Conservation (phyloP, 2,888 invertebrate genomes). For the Cryptocephalus primarius region DNA sequence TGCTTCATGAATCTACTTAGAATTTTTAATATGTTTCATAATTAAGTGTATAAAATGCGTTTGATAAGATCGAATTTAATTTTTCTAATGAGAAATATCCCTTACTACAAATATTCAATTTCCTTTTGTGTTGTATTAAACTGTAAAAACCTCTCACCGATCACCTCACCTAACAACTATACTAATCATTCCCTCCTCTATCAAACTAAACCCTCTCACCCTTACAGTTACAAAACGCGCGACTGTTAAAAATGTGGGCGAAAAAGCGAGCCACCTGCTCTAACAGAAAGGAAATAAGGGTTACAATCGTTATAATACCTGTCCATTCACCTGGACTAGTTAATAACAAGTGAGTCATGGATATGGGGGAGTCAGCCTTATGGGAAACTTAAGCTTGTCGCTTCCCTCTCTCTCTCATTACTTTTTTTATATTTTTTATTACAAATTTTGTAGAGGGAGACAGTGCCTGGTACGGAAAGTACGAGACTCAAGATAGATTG, state of each 20-base stretch:
- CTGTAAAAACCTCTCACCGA: too few species aligned
- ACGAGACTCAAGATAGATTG: neutral
- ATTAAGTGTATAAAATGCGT: too few species aligned
- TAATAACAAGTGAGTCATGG: slow-evolving; percentile 25
- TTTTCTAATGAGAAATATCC: too few species aligned
- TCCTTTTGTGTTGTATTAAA: too few species aligned
- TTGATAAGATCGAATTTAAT: too few species aligned
- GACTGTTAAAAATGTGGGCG: slow-evolving; percentile 8
- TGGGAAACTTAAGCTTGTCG: slow-evolving; percentile 1
- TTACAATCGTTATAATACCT: slow-evolving; percentile 15
- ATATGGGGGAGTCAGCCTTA: slow-evolving; percentile 7
- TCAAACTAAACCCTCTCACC: too few species aligned
- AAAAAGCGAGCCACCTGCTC: slow-evolving; percentile 22
- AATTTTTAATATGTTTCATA: too few species aligned
- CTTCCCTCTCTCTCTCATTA: neutral
- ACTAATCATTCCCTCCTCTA: too few species aligned
- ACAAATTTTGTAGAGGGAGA: slow-evolving; percentile 17
- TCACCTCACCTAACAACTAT: too few species aligned
- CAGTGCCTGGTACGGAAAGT: slow-evolving; percentile 17
- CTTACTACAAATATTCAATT: neutral
- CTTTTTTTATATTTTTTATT: neutral
- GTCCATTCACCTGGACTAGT: slow-evolving; percentile 29
- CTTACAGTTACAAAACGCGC: too few species aligned
- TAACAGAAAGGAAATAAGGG: slow-evolving; percentile 7
- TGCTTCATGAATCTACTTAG: too few species aligned